Base-by-base conservation (phyloP, 2,888 invertebrate species). In the Cremastinae sp. region DNA sequence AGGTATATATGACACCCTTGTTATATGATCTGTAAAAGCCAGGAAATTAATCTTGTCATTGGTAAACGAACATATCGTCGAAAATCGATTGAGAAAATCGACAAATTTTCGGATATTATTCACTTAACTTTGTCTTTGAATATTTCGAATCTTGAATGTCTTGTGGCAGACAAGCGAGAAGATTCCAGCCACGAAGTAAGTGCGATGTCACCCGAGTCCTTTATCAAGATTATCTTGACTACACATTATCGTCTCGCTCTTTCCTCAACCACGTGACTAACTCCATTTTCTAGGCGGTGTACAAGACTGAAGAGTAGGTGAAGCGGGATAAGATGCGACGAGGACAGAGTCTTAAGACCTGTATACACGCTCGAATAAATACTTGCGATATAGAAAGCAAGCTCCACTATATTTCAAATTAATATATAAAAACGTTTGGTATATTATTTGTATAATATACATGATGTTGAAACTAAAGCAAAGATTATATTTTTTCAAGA, bases 331-430 rank as follows among this genome's bases (percentile, higher is more conserved):
- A 1, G 38, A 49, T 59, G 28, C 59, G 68, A 69, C 68, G 51
- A 69, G 16, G 68, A 59, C 47, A 20, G 49, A n/a, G n/a, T n/a
- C n/a, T 56, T 36, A 41, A 51, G n/a, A 49, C 12, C 41, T 38
- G 38, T 59, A 59, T 59, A 51, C 16, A 41, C 51, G 69, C 69
- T 69, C 51, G 58, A 68, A 62, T 22, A 69, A 72, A 76, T n/a
- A n/a, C 62, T 38, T 59, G 64, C 76, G 62, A 34, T 71, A 73
- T 62, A 74, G 75, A 74, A 54, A 47, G 53, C 22, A 38, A 22
- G 43, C 45, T 49, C 64, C 14, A 58, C 38, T 53, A 62, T 47
- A 64, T 68, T 78, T 72, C 56, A n/a, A n/a, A n/a, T n/a, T n/a
- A n/a, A n/a, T n/a, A n/a, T n/a, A n/a, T n/a, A n/a, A n/a, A n/a